Percentiles rank a stretch among this genome's conserved stretches.
These are phyloP conservation scores for Monoplex corrugatus DNA, from an alignment of 2,888 invertebrate genomes.

Conservation along the genomic window DNA sequence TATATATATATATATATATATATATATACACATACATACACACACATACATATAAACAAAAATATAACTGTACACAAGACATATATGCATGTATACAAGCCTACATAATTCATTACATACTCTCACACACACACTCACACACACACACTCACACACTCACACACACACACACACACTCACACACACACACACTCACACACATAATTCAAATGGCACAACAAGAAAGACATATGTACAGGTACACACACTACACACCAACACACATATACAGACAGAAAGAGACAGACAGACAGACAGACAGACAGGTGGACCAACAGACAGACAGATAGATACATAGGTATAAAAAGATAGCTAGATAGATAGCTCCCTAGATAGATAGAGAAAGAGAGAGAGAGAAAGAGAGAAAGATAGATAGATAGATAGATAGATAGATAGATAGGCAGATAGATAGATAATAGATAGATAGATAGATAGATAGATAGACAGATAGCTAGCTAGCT, in stretches of 20 bases:
- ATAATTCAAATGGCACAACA: background rate
- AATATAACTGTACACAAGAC: background rate
- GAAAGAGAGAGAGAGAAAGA: too few species aligned
- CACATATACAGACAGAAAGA: too few species aligned
- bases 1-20: background rate
- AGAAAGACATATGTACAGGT: background rate
- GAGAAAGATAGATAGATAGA: too few species aligned
- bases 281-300: background rate
- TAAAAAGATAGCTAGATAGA: too few species aligned
- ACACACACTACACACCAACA: background rate
- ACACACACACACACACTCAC: background rate
- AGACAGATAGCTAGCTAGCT: too few species aligned
- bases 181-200: background rate
- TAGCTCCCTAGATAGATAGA: too few species aligned
- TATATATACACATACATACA: background rate
- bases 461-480: too few species aligned
- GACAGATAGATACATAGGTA: too few species aligned
- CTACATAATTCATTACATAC: background rate
- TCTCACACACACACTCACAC: background rate
- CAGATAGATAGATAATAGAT: too few species aligned
- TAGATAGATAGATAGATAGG: too few species aligned
- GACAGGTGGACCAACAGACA: too few species aligned
- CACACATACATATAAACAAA: background rate
- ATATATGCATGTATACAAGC: background rate
- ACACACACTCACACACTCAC: background rate